A percentile compares a stretch with the other conserved stretches of the same genome.
Conservation (phyloP, 2,888 invertebrate species). For the Antheraea assamensis region DNA sequence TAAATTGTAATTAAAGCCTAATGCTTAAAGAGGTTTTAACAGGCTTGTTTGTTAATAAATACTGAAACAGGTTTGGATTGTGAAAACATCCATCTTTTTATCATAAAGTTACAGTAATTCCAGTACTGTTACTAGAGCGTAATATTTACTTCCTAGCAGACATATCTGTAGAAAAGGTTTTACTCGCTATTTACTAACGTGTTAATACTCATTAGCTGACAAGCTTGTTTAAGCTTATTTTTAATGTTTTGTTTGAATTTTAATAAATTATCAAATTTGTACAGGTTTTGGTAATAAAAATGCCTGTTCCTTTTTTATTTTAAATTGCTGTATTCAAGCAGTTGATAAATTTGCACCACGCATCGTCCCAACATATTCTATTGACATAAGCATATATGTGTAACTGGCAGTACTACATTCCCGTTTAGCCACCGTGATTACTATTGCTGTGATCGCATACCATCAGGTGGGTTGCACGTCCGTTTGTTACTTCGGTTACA, state of each 20-base stretch:
- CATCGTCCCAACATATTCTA: not conserved
- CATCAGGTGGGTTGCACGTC: not conserved
- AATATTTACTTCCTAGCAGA: no score
- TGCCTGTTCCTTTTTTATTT: not conserved
- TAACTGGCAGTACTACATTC: not conserved
- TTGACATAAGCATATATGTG: not conserved
- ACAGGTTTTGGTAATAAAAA: not conserved
- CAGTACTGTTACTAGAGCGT: no score
- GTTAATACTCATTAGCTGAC: no score
- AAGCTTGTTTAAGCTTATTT: not conserved
- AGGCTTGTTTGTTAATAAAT: no score
- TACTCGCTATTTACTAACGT: no score
- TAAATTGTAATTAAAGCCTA: no score
- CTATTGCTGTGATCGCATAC: not conserved
- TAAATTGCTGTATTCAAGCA: not conserved
- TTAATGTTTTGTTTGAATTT: not conserved
- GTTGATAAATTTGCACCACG: not conserved
- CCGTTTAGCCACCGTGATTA: not conserved
- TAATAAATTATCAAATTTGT: not conserved
- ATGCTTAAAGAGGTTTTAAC: no score
- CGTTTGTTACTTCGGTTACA: not conserved
- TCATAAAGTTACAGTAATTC: no score
- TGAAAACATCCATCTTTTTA: no score
- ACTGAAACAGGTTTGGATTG: no score
- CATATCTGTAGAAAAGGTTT: no score